Evolutionary conservation across 2,888 invertebrate species (phyloP).

Genomic region (Oscheius sp.): DNA sequence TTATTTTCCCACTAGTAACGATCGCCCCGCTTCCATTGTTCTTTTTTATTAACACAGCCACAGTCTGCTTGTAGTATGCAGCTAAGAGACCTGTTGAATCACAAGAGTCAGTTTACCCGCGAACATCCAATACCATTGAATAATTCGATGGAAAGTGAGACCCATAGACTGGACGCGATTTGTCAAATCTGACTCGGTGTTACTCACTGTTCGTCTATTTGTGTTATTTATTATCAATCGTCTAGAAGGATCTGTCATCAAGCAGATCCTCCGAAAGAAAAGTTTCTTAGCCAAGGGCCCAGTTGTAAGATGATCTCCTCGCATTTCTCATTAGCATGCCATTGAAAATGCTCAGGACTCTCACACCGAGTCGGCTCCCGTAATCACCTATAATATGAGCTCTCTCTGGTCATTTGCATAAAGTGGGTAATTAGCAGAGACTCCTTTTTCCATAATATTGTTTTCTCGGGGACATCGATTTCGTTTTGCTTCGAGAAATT

Average conservation of each 20-base stretch:
- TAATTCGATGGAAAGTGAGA: no score
- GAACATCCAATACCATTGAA: no score
- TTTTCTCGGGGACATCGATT: constrained; percentile 3
- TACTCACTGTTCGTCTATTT: neutral
- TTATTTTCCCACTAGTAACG: neutral
- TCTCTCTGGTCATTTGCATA: neutral
- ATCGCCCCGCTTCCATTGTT: neutral
- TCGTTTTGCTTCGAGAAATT: constrained; percentile 23
- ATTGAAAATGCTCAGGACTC: neutral
- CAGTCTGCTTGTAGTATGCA: no score
- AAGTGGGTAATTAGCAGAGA: neutral
- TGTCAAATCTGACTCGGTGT: neutral
- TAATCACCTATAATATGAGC: neutral
- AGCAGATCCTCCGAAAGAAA: no score
- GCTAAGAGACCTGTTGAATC: no score
- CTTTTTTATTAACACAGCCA: no score
- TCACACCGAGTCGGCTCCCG: neutral
- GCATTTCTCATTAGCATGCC: constrained; percentile 22
- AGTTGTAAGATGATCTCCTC: neutral
- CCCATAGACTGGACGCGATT: no score
- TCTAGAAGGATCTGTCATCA: no score
- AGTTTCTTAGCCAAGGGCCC: neutral
- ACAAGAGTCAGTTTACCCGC: no score
- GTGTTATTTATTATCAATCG: neutral
- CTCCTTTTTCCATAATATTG: neutral